A percentile compares a stretch with the other conserved stretches of the same genome.
These are phyloP conservation scores for Phrynosoma platyrhinos DNA, from an alignment of 2,113 vertebrate genomes.

Conservation along the genomic window DNA sequence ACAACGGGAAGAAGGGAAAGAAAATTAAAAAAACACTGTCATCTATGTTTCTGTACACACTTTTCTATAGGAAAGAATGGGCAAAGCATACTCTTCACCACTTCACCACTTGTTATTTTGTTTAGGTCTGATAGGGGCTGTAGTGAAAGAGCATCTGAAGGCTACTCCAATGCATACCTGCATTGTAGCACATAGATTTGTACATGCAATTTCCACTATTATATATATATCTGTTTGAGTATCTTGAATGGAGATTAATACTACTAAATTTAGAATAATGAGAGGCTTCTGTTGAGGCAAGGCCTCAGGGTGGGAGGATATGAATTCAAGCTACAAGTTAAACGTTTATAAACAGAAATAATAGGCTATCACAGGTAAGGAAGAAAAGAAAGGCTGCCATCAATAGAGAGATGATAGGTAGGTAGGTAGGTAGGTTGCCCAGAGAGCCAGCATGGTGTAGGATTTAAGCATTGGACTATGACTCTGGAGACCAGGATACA, in stretches of 20 bases:
- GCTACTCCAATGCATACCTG: background rate
- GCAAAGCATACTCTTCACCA: too few relatives aligned
- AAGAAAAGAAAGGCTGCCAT: background rate
- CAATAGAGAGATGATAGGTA: background rate
- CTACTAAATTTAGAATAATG: background rate
- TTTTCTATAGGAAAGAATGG: too few relatives aligned
- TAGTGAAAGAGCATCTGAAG: background rate
- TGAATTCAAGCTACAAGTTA: background rate
- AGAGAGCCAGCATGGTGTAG: too few relatives aligned
- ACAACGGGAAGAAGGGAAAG: background rate
- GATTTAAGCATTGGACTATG: too few relatives aligned
- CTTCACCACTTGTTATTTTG: too few relatives aligned
- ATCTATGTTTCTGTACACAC: background rate
- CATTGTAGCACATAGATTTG: background rate
- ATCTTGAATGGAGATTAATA: background rate
- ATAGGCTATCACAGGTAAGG: background rate
- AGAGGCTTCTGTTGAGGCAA: background rate
- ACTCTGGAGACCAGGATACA: too few relatives aligned
- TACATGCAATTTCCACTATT: too few relatives aligned
- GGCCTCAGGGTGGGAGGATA: too few relatives aligned
- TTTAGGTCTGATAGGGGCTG: too few relatives aligned
- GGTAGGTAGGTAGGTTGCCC: background rate
- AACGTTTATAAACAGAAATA: background rate
- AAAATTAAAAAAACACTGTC: background rate
- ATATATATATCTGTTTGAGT: background rate